Evolutionary conservation across 2,888 invertebrate genomes (phyloP), one percentile per base, ranked within the genome.

Genomic region (Pharmacophagus antenor): DNA sequence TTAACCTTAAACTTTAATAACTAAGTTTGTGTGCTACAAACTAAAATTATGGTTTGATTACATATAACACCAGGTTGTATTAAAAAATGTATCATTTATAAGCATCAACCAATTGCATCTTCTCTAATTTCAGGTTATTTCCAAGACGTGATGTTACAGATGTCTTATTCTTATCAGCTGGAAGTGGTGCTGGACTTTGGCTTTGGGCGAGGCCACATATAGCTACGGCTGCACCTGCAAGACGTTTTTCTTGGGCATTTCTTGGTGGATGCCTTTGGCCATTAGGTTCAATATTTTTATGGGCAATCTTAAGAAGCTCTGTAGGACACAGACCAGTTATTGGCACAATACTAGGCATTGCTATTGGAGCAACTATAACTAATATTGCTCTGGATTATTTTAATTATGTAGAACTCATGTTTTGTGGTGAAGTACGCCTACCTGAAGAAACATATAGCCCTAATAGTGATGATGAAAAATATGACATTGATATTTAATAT

Each of bases 281-380:
- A 66, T 93, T 98, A 76, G 98, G 98, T 15, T 97, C 97, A 0
- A 95, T 98, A 50, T 92, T 98, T 60, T 87, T 95, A 64, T 97
- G 97, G 96, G 98, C 98, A 8, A 94, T 98, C 41, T 85, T 96
- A 44, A 94, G 97, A 75, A 95, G 95, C 67, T 90, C 95, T 41
- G 88, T 97, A 49, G 96, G 96, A 0, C 92, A 94, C 66, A 93
- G 93, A 76, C 93, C 94, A 46, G 79, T 92, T 5, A 70, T 95
- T 22, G 94, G 95, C 67, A 93, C 94, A 27, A 69, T 93, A 37
- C 89, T 94, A 65, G 96, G 96, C 27, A 76, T 96, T n/a, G 89
- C 93, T 22, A 93, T 95, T 42, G 94, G 95, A 59, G 83, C 93
- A 50, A 93, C 93, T 64, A 84, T 95, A 25, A 92, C 94, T 41